Evolutionary conservation across 2,113 vertebrate species (phyloP), one percentile per base, ranked within the genome.

Genomic region (Rhadina sibilatrix): DNA sequence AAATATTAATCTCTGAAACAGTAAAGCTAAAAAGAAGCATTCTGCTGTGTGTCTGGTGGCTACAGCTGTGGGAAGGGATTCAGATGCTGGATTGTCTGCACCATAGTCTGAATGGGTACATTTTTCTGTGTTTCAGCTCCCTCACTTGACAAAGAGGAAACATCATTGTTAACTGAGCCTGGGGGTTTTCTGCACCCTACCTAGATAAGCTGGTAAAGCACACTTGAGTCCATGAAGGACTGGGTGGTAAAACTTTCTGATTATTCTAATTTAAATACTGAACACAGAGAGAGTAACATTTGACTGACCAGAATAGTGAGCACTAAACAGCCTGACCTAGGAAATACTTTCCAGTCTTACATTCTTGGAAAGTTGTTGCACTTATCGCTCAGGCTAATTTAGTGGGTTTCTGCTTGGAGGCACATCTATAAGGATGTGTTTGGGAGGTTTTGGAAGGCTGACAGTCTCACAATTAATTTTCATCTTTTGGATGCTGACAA

Each of bases 1-100:
- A 96, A 96, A 95, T 95, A 95, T 93, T 96, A 88, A 94, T 92
- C 85, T 89, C 88, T 60, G 56, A 89, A 93, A 81, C 18, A 80
- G 27, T 60, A 82, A 90, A 88, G 71, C 31, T 93, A 81, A 90
- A 91, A 87, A 72, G 63, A 50, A 88, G n/a, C 69, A 60, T 83
- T 90, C 88, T 83, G 60, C 92, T 75, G 44, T 44, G 20, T 86
- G 54, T 88, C 79, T 90, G 56, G 44, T 93, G 83, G 56, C 80
- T 71, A 53, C 76, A 88, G 87, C 54, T 94, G 87, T 37, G 60
- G 82, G 71, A 40, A 86, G 49, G 56, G 64, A 89, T 91, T 96
- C 90, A 77, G 56, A 81, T 60, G 56, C 72, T 28, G 11, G 59
- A 78, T 81, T 37, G 27, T 91, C 82, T 91, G 63, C 64, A 85